These are phyloP conservation scores for Petrocephalus schoutedeni DNA, from an alignment of 2,797 vertebrate genomes.

Conservation along the genomic window DNA sequence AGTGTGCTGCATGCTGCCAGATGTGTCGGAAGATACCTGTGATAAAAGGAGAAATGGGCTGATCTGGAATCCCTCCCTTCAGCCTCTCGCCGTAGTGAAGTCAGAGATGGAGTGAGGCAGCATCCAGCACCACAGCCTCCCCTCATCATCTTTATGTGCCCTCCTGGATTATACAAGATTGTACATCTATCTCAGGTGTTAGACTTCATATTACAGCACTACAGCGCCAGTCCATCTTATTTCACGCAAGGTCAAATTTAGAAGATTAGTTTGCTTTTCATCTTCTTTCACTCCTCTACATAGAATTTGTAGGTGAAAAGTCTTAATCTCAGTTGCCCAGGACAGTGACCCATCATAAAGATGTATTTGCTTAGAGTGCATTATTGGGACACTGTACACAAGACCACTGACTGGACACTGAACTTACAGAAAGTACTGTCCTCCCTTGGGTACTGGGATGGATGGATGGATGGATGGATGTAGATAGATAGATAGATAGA, in stretches of 20 bases:
- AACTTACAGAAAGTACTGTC: not conserved
- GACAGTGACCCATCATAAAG: not conserved
- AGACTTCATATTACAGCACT: not conserved
- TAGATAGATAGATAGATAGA: too few relatives aligned
- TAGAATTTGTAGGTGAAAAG: not conserved
- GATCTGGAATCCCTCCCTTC: not conserved
- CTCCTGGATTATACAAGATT: not conserved
- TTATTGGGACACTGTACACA: not conserved
- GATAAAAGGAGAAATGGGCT: not conserved
- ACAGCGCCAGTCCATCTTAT: not conserved
- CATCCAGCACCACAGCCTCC: not conserved
- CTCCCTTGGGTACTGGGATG: too few relatives aligned
- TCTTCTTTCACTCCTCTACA: not conserved
- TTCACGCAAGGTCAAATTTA: not conserved
- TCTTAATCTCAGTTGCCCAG: not conserved
- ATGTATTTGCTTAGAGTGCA: not conserved
- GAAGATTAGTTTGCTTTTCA: not conserved
- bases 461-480: too few relatives aligned
- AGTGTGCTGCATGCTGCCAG: not conserved
- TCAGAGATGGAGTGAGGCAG: not conserved
- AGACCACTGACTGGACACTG: not conserved
- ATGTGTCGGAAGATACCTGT: not conserved
- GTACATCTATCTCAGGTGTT: not conserved
- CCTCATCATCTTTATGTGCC: not conserved
- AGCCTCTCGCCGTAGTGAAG: not conserved